These are phyloP conservation scores for Pontoporia blainvillei DNA, from an alignment of 2,113 vertebrate species.

Conservation along the genomic window DNA sequence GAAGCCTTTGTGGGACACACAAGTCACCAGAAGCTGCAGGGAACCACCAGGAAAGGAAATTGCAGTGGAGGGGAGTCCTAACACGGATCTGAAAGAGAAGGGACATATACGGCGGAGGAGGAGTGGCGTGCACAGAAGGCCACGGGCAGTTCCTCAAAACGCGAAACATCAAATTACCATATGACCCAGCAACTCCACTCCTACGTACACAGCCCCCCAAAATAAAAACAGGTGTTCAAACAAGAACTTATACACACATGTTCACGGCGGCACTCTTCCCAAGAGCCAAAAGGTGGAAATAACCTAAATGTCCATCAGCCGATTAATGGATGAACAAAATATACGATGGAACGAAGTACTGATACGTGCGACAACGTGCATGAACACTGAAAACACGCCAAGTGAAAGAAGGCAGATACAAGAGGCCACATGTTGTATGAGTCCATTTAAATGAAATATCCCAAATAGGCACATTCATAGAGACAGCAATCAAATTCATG, in stretches of 20 bases:
- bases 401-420: background rate
- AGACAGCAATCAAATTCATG: background rate
- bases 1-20: rapidly evolving
- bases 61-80: background rate
- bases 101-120: background rate
- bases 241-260: background rate
- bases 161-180: background rate
- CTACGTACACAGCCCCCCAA: background rate
- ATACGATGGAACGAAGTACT: background rate
- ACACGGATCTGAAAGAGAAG: background rate
- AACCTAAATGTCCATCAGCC: background rate
- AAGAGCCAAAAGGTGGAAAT: background rate
- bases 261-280: background rate
- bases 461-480: background rate
- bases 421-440: background rate
- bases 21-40: background rate
- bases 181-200: no score
- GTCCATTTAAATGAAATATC: background rate
- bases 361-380: no score
- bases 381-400: background rate
- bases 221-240: background rate
- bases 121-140: background rate
- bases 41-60: background rate
- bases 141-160: background rate
- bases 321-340: background rate